These are phyloP conservation scores for Elephas maximus DNA, from an alignment of 2,113 vertebrate genomes.

Conservation along the genomic window DNA sequence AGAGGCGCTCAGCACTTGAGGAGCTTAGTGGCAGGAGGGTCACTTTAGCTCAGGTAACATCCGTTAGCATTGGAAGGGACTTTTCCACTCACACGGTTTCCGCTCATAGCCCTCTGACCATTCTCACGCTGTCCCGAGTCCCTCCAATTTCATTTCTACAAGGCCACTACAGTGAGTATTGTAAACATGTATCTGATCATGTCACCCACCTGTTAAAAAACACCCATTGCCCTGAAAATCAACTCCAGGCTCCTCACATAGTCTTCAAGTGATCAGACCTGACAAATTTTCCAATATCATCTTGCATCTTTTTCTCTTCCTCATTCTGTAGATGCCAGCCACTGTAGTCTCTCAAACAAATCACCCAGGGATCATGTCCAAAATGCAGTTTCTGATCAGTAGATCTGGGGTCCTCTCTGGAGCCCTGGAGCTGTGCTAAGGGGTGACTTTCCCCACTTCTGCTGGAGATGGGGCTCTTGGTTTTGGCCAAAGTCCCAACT, in stretches of 20 bases:
- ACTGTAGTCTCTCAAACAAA: neutral
- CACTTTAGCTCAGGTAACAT: rapidly evolving
- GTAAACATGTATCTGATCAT: too few relatives aligned
- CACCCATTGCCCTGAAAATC: neutral
- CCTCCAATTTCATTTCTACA: neutral
- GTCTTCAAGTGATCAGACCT: neutral
- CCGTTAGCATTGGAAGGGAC: neutral
- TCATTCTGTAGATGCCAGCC: neutral
- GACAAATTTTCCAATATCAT: neutral
- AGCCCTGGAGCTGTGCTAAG: neutral
- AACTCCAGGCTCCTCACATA: neutral
- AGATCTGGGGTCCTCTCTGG: neutral
- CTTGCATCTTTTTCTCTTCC: too few relatives aligned
- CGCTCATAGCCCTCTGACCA: neutral
- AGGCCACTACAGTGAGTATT: too few relatives aligned
- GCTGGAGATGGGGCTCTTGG: too few relatives aligned
- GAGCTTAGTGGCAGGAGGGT: too few relatives aligned
- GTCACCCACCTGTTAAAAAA: neutral
- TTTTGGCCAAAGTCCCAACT: neutral
- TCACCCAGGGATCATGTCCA: neutral
- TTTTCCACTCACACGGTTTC: neutral
- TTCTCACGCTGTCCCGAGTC: neutral
- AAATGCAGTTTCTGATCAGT: neutral
- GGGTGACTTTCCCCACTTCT: neutral
- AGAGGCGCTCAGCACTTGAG: neutral